These are phyloP conservation scores for Arizona elegans DNA, from an alignment of 2,113 vertebrate genomes.

Conservation along the genomic window DNA sequence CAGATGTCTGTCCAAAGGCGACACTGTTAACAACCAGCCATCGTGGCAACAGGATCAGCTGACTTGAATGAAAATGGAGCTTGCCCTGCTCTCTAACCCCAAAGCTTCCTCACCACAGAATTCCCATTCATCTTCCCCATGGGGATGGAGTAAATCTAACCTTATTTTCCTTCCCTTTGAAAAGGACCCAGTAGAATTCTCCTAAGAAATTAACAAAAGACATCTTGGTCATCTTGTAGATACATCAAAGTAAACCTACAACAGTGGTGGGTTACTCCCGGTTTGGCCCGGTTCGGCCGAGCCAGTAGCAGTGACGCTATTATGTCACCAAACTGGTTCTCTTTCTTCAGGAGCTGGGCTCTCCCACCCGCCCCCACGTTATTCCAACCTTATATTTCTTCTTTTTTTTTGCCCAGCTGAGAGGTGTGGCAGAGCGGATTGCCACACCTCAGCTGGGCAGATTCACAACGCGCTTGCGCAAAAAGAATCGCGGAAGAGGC, in stretches of 20 bases:
- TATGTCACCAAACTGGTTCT: too few relatives aligned
- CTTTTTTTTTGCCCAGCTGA: too few relatives aligned
- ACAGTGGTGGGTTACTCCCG: not conserved
- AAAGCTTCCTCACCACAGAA: not conserved
- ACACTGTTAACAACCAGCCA: not conserved
- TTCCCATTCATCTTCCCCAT: not conserved
- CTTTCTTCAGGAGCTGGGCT: too few relatives aligned
- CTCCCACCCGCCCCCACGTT: too few relatives aligned
- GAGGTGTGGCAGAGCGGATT: too few relatives aligned
- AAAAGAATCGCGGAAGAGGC: too few relatives aligned
- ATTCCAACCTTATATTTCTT: too few relatives aligned
- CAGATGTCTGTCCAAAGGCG: conserved; percentile 22
- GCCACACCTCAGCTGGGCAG: too few relatives aligned
- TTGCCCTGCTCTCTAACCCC: not conserved
- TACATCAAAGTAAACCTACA: not conserved
- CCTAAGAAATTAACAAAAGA: not conserved
- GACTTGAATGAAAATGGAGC: not conserved
- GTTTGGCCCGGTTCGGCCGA: too few relatives aligned
- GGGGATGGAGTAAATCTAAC: not conserved
- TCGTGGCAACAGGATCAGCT: not conserved
- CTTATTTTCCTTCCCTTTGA: not conserved
- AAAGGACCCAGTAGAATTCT: not conserved
- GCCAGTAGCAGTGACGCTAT: too few relatives aligned
- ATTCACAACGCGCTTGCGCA: too few relatives aligned
- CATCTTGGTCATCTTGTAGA: not conserved